Conservation (phyloP, 37 sponge, comb jelly and placozoan genomes). For the Corticium candelabrum region DNA sequence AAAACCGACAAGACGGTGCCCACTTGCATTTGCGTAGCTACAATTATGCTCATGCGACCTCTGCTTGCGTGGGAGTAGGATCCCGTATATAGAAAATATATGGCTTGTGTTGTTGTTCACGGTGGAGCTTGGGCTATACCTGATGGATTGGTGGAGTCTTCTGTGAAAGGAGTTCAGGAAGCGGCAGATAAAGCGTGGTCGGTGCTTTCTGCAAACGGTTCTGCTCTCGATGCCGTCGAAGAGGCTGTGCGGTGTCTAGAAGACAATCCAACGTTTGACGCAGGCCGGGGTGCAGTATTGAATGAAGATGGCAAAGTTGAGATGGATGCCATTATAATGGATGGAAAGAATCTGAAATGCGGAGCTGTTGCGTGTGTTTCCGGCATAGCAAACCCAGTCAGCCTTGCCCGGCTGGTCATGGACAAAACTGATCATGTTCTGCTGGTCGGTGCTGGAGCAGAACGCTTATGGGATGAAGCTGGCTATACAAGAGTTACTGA, state of each 20-base stretch:
- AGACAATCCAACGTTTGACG: constrained; percentile 48
- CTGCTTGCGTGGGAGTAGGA: too few species aligned
- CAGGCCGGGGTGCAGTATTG: constrained; percentile 58
- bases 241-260: constrained; percentile 50
- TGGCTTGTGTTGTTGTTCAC: neutral
- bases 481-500: constrained; percentile 32
- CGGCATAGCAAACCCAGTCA: constrained; percentile 59
- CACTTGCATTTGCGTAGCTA: too few species aligned
- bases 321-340: constrained; percentile 69
- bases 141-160: too few species aligned
- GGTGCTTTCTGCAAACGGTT: too few species aligned
- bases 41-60: too few species aligned
- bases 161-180: too few species aligned
- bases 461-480: constrained; percentile 46
- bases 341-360: constrained; percentile 36
- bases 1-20: too few species aligned
- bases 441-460: constrained; percentile 68
- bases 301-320: constrained; percentile 52
- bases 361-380: constrained; percentile 60
- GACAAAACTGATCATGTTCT: constrained; percentile 61
- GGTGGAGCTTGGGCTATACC: too few species aligned
- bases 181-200: too few species aligned
- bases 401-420: constrained; percentile 65
- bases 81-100: too few species aligned
- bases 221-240: constrained; percentile 58